Conservation (phyloP, 1,140 invertebrate species). For the Drusus annulatus region DNA sequence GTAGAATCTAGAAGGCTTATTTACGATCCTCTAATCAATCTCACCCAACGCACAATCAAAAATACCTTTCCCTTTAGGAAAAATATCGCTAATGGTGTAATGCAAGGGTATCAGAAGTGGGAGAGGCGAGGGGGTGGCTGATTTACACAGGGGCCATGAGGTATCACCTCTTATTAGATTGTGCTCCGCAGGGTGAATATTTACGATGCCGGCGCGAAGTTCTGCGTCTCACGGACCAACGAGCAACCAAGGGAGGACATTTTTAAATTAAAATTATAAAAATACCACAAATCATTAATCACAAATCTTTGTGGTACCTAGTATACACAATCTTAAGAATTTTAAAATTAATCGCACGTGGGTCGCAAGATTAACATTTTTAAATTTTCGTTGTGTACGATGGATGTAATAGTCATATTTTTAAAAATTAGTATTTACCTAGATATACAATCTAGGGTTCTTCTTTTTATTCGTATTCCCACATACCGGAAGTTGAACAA, state of each 20-base stretch:
- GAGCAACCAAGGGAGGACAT: conserved; percentile 12
- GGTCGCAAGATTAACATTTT: too few species aligned
- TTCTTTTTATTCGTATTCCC: too few species aligned
- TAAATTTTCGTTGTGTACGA: too few species aligned
- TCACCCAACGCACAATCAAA: too few species aligned
- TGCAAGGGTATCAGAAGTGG: neutral
- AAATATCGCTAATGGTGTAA: conserved; percentile 3
- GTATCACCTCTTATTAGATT: conserved; percentile 55
- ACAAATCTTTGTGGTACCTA: neutral
- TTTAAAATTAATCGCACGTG: too few species aligned
- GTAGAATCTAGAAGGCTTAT: too few species aligned
- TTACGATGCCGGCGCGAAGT: conserved; percentile 49
- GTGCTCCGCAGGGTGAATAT: conserved; percentile 46
- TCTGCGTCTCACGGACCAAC: conserved; percentile 40
- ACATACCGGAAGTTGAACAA: too few species aligned
- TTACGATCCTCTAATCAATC: too few species aligned
- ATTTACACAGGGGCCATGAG: conserved; percentile 48
- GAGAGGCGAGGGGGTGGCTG: conserved; percentile 15
- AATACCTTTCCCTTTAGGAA: neutral
- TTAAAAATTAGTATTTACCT: too few species aligned
- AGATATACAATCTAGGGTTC: too few species aligned
- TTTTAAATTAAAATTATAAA: conserved; percentile 11
- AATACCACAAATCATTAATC: conserved; percentile 11
- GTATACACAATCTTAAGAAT: too few species aligned
- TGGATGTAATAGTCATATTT: too few species aligned